Base-by-base conservation (phyloP, 2,797 vertebrate species). In the Cryptoprocta ferox region DNA sequence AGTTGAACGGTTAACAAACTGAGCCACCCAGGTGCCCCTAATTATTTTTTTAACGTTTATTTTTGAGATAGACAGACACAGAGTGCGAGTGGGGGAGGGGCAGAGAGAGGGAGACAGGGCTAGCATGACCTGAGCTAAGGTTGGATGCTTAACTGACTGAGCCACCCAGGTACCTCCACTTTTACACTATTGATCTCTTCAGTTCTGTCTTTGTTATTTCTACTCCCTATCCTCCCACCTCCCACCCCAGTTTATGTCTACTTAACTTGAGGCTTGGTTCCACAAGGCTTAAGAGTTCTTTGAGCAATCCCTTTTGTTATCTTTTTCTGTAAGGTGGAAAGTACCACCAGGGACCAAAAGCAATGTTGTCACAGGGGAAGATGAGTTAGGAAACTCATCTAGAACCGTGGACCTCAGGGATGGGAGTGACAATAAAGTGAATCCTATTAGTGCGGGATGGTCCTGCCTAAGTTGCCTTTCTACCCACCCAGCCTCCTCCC, bases 281-380 rank as follows among this genome's bases (percentile, higher is more conserved):
- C 59, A 70, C 6, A 73, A 84, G 39, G 48, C 21, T 79, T 89
- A 70, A 65, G 35, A 63, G 26, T 91, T 95, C 59, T 83, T 93
- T 66, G 61, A 81, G 21, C 53, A 70, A 39, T 73, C 0, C 19
- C 8, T 65, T 78, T 71, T 50, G 35, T 56, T 81, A 89, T 80
- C 53, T 26, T 66, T 56, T 91, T 80, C 21, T 28, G 39, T 87
- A 37, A 59, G n/a, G 26, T 81, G 8, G n/a, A 84, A 80, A 48
- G 48, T 82, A 86, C 21, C 48, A n/a, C 45, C 35, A 82, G 71
- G 35, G 16, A 70, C 45, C 78, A 95, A 76, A 35, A 90, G 9
- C 39, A 80, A 2, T 48, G 50, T 48, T 75, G 30, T 37, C 59
- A 16, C 4, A 16, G 65, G 32, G 19, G 30, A 86, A 39, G 73